Evolutionary conservation across 2,797 vertebrate genomes (phyloP).

Genomic region (Scomberomorus guttatus): DNA sequence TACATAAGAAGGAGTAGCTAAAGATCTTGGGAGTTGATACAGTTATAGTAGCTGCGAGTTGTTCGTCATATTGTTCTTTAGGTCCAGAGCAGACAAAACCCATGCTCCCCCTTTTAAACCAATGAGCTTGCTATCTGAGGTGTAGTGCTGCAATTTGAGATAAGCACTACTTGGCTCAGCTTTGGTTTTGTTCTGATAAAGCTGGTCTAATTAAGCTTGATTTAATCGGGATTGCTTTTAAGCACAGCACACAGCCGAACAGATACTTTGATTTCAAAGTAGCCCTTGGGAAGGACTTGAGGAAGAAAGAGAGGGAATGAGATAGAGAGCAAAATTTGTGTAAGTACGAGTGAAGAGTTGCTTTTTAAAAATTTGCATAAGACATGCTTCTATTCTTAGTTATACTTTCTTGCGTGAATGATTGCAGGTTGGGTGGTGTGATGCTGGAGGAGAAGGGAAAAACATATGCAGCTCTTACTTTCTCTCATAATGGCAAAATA

Average conservation of each 20-base stretch:
- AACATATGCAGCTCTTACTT: conserved; percentile 50
- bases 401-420: conserved; percentile 51
- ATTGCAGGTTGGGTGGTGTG: conserved; percentile 60
- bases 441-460: conserved; percentile 49
- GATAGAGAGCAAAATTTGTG: conserved; percentile 77
- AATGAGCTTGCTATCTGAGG: conserved; percentile 76
- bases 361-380: conserved; percentile 66
- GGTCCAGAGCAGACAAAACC: conserved; percentile 66
- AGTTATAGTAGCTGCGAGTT: conserved; percentile 61
- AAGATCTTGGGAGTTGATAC: conserved; percentile 68
- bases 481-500: conserved; percentile 51
- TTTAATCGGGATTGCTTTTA: conserved; percentile 87
- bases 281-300: conserved; percentile 81
- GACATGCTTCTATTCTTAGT: conserved; percentile 79
- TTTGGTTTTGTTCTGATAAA: conserved; percentile 85
- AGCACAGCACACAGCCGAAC: conserved; percentile 79
- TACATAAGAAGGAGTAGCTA: conserved; percentile 59
- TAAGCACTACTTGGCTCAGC: conserved; percentile 84
- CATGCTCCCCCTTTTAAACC: conserved; percentile 72
- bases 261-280: conserved; percentile 85
- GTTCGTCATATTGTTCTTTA: conserved; percentile 65
- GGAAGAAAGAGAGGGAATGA: conserved; percentile 77
- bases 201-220: conserved; percentile 89
- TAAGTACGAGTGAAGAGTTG: conserved; percentile 66
- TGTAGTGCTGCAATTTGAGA: conserved; percentile 86